Percentiles rank a stretch among this genome's conserved stretches.
These are phyloP conservation scores for Seira musarum DNA, from an alignment of 2,888 invertebrate species.

Conservation along the genomic window DNA sequence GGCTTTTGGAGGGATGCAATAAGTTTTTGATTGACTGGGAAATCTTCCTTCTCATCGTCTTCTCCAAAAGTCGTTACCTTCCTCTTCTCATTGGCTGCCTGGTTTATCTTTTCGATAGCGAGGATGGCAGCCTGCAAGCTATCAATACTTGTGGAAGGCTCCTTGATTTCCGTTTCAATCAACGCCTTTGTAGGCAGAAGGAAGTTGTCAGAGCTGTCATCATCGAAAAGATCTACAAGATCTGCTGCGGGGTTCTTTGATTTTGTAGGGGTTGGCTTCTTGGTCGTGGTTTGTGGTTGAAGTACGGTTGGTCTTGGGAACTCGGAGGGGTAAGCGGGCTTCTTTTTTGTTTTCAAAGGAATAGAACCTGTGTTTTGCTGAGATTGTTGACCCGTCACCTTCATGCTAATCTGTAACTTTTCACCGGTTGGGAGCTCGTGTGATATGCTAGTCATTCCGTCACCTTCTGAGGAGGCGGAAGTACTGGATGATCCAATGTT, in stretches of 20 bases:
- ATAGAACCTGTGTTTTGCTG: background rate
- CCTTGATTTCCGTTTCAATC: slow-evolving; percentile 24
- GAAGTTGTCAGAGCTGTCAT: slow-evolving; percentile 33
- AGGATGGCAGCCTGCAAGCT: slow-evolving; percentile 58
- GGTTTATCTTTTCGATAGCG: slow-evolving; percentile 59
- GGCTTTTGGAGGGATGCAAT: slow-evolving; percentile 4
- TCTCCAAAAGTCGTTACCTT: slow-evolving; percentile 21
- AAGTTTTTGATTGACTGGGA: background rate
- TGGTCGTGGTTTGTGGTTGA: background rate
- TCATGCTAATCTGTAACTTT: slow-evolving; percentile 63
- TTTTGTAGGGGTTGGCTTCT: background rate
- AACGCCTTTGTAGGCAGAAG: slow-evolving; percentile 24
- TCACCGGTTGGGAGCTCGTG: slow-evolving; percentile 65
- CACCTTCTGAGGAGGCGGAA: background rate
- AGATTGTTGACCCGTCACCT: slow-evolving; percentile 19
- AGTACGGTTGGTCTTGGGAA: background rate
- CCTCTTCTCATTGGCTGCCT: slow-evolving; percentile 34
- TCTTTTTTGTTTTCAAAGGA: background rate
- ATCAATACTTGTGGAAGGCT: slow-evolving; percentile 30
- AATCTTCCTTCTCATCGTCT: slow-evolving; percentile 46
- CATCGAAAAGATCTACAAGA: slow-evolving; percentile 35
- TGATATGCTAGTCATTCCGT: slow-evolving; percentile 57
- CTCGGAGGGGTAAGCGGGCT: background rate
- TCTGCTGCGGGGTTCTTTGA: background rate
- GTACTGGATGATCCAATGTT: slow-evolving; percentile 17